Evolutionary conservation across 2,888 invertebrate genomes (phyloP), one percentile per base, ranked within the genome.

Genomic region (Callosobruchus maculatus): DNA sequence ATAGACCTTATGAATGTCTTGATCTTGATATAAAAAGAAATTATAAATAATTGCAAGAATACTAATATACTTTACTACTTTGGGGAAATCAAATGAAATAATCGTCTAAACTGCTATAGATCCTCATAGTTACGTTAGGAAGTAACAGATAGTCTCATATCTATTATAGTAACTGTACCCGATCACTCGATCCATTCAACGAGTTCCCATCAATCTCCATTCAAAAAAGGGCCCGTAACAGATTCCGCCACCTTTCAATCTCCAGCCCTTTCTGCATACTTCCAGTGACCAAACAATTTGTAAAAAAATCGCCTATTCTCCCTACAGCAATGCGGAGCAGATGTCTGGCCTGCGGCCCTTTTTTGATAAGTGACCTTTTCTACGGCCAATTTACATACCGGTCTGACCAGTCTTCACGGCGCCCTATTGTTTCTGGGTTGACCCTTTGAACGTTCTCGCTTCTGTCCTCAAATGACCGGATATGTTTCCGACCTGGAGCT

Each of bases 391-490:
- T 84, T 82, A 79, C 84, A 84, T 84, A 84, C 84, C 75, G 74
- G 84, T 82, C 80, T 84, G 84, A 84, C 84, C 84, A 84, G 83
- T 84, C 82, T 81, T 82, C 76, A 74, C 67, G 76, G 78, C 75
- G n/a, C 71, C 30, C 71, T 75, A 74, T 80, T 80, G 78, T 73
- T 67, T 80, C 78, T 79, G 78, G 30, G 49, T 49, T 49, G 49
- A 49, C 49, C 81, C 80, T 80, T 80, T 7, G 26, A 26, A 26
- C 26, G 26, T 4, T 26, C 26, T 26, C 26, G 26, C 26, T 26
- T 13, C 49, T 68, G 75, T 77, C 78, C 78, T 76, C 74, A 70
- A 73, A 74, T 77, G 75, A 75, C 79, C 78, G 76, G 72, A 72
- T 74, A 71, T 7, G 49, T 49, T 1, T 18, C 26, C 26, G 26